Evolutionary conservation across 2,797 vertebrate species (phyloP), one percentile per base, ranked within the genome.

Genomic region (Sebastes oblongus): DNA sequence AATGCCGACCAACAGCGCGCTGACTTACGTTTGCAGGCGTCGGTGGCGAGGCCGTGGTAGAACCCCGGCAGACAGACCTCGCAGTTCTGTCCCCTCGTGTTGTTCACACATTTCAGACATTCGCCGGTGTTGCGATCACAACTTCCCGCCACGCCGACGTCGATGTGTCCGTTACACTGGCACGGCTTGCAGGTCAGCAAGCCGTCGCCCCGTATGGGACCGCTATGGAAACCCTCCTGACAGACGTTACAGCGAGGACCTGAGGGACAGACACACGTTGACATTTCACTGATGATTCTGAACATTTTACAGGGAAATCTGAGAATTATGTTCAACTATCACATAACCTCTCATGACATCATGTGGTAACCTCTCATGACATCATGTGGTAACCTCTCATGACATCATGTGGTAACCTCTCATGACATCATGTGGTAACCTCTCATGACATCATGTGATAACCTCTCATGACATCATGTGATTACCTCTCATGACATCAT

Each of bases 231-330:
- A 20, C 98, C 98, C 0, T 98, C 96, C 0, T 91, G 94, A 88
- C 98, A 99, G 74, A 94, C 85, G 36, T 97, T 95, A 4, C 98
- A 99, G 75, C 34, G 93, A 81, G 87, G 60, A 16, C 98, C 98
- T 99, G 81, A 56, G 0, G 55, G 20, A 42, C 6, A 68, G 8
- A 50, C 29, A 6, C 11, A 39, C 20, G 5, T 3, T 6, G 59
- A 32, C 30, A 8, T 61, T 55, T 30, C 7, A 56, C 54, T 24
- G 54, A 56, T 13, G 22, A 20, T 20, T 22, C 20, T 34, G 10
- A 6, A 32, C 22, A 39, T 65, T 14, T 42, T 10, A 8, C 34
- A 18, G 42, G 42, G 12, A 39, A 13, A 12, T 12, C 12, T 39
- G 36, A 39, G 11, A 13, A 39, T 39, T 34, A 34, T 34, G 32